Base-by-base conservation (phyloP, 30 jellyfish, hydroid and myxozoan species). In the Nemopilema nomurai region DNA sequence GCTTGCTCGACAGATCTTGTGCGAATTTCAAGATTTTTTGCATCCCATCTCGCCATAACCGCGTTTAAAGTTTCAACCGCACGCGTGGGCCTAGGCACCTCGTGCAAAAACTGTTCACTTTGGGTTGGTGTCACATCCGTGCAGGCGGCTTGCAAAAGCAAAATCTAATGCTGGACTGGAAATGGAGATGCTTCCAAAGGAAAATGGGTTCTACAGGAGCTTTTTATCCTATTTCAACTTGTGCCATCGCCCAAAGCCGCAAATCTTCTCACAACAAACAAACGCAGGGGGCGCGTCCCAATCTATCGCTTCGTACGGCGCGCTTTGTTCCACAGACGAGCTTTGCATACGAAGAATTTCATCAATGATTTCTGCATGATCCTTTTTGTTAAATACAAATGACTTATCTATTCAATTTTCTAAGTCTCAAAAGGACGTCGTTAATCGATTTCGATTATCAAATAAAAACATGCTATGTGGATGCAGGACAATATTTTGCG, bases 1-100 rank as follows among this genome's bases (percentile, higher is more conserved):
- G 96, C 95, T 90, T 94, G 96, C 76, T 94, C 99, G 22, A 94
- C 99, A 70, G 99, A 94, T 72, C 96, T 75, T 57, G 99, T 94
- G 50, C 92, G 69, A 28, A 94, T 94, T 69, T 94, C 97, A 67
- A 94, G 71, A 62, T 84, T 79, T 41, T 74, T 79, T 21, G 96
- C 89, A 81, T 94, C 94, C 99, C 99, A 94, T 65, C 91, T 87
- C 28, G 98, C 93, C 97, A 92, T 88, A 41, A 22, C 90, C 70
- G 50, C 64, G 31, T 31, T n/a, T n/a, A 20, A 26, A 69, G 6
- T 20, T 18, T 18, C 80, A 8, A 17, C 28, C 6, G 64, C 31
- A 33, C 28, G 68, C 20, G 25, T 57, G 70, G 91, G 91, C 91
- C 91, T 71, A 83, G 64, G 80, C 71, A 29, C 62, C 52, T 32